Evolutionary conservation across 2,797 vertebrate genomes (phyloP).

Genomic region (Pseudochirops cupreus): DNA sequence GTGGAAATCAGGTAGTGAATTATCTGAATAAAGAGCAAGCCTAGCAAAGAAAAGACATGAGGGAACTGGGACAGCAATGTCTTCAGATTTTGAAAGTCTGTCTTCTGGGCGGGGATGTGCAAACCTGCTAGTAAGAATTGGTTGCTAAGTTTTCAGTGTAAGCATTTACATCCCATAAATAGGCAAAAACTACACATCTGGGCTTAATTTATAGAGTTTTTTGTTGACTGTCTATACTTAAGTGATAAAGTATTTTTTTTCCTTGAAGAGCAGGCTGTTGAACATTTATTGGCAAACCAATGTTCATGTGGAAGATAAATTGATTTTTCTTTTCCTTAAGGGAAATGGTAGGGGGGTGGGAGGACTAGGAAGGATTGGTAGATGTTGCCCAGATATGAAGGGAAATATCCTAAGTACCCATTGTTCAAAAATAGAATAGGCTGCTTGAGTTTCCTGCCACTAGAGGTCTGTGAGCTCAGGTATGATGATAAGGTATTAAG

Average conservation of each 20-base stretch:
- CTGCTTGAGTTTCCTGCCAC: background rate
- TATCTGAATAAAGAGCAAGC: background rate
- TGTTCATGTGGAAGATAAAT: background rate
- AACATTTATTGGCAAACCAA: background rate
- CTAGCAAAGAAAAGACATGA: background rate
- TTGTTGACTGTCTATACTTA: background rate
- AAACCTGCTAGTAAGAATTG: background rate
- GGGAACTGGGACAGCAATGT: background rate
- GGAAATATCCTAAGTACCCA: background rate
- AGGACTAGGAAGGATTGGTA: background rate
- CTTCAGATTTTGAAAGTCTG: background rate
- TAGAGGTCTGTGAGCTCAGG: background rate
- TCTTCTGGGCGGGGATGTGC: background rate
- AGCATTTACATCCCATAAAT: background rate
- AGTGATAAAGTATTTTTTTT: background rate
- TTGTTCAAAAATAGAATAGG: background rate
- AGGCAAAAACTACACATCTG: background rate
- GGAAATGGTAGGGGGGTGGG: background rate
- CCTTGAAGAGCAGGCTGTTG: background rate
- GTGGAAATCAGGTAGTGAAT: background rate
- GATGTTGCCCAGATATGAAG: background rate
- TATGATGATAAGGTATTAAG: background rate
- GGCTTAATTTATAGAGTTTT: background rate
- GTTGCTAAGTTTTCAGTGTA: background rate
- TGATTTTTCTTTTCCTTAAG: background rate